Evolutionary conservation across 2,888 invertebrate species (phyloP).

Genomic region (Lysandra coridon): DNA sequence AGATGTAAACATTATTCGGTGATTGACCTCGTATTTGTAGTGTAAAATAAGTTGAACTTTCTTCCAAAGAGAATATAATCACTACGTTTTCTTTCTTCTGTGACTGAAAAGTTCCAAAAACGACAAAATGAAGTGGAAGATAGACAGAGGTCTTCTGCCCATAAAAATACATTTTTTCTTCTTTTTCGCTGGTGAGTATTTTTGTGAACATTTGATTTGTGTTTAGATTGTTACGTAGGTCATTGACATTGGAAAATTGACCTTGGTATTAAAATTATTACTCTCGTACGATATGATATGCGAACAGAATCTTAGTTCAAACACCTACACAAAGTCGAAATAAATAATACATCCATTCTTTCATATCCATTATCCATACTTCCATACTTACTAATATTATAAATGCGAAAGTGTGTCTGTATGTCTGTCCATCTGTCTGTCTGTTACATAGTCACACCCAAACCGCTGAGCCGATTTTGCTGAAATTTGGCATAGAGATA

Average conservation of each 20-base stretch:
- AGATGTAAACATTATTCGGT: neutral
- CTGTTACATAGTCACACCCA: no score
- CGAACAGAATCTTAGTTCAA: no score
- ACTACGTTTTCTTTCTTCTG: neutral
- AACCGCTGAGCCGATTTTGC: no score
- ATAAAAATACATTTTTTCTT: constrained; percentile 94
- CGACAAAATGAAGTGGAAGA: constrained; percentile 75
- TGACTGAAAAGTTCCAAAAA: neutral
- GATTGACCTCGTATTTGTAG: neutral
- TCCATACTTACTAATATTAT: no score
- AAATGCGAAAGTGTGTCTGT: no score
- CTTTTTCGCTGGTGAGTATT: constrained; percentile 89
- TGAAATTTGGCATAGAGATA: no score
- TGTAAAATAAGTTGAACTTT: neutral
- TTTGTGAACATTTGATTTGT: neutral
- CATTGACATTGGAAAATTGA: constrained; percentile 4
- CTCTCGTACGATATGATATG: neutral
- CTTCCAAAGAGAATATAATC: no score
- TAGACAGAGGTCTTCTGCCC: constrained; percentile 86
- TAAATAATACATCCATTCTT: no score
- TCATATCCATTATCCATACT: no score
- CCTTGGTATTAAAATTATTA: neutral
- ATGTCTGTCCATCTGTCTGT: no score
- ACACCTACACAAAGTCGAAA: no score
- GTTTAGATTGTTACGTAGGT: neutral